A percentile compares a stretch with the other conserved stretches of the same genome.
Conservation (phyloP, 1,140 invertebrate species). For the Diploscapter pachys region DNA sequence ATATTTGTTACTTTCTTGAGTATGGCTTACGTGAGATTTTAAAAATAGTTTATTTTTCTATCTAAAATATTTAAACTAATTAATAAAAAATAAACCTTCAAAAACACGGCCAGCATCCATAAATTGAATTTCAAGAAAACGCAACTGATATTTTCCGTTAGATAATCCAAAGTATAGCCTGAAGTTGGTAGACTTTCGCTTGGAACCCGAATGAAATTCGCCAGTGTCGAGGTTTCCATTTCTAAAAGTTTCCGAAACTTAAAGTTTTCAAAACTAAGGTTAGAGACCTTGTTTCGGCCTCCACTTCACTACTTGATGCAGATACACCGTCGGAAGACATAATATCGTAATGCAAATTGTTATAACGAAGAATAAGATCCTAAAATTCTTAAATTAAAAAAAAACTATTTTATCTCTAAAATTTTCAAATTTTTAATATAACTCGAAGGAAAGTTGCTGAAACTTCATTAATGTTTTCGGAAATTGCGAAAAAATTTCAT, state of each 20-base stretch:
- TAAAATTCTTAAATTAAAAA: slow-evolving; percentile 8
- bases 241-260: no score
- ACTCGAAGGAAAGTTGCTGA: neutral
- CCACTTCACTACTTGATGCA: slow-evolving; percentile 33
- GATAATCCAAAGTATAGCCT: slow-evolving; percentile 33
- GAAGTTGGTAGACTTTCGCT: slow-evolving; percentile 15
- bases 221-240: no score
- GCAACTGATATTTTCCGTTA: slow-evolving; percentile 22
- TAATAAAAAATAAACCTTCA: slow-evolving; percentile 27
- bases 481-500: no score
- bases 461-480: no score
- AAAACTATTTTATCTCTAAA: neutral
- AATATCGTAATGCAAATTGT: slow-evolving; percentile 34
- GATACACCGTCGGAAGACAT: slow-evolving; percentile 37
- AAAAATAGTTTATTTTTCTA: no score
- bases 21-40: no score
- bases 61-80: no score
- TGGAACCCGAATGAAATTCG: no score
- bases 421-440: no score
- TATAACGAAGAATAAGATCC: slow-evolving; percentile 33
- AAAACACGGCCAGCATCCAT: slow-evolving; percentile 38
- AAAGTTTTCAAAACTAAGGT: neutral
- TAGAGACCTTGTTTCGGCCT: neutral
- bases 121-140: slow-evolving; percentile 44
- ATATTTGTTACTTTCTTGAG: no score